Evolutionary conservation across 2,888 invertebrate species (phyloP), one percentile per base, ranked within the genome.

Genomic region (Kryphioiulus occultus): DNA sequence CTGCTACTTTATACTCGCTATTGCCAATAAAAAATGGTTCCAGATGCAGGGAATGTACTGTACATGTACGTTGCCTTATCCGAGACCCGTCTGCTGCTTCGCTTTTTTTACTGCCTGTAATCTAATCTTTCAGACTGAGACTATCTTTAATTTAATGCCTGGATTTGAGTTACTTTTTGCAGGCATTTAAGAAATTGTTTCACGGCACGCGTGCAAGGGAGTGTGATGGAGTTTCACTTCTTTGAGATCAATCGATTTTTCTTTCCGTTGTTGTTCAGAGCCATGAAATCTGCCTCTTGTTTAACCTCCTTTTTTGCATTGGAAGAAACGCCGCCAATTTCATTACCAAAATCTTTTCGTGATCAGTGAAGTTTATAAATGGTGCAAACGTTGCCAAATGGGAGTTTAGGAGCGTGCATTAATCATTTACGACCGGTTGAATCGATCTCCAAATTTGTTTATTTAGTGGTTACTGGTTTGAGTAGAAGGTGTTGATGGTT

Each of bases 141-240:
- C 68, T 68, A 68, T 78, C 30, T 78, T 78, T 78, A 78, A 78
- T 78, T 78, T 78, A 30, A 78, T 78, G 78, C 78, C 30, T 78
- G 78, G 78, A 78, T 78, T 78, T 78, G 15, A 78, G 78, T 78
- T 68, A 68, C 26, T 68, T 78, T 78, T 78, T 78, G 78, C 30
- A 15, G 78, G 78, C 78, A 78, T 78, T 78, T 78, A 78, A 78
- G 78, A 78, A 78, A 78, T 78, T 78, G 78, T 78, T 78, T 78
- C 78, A 78, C 78, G 26, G 78, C 78, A 78, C 30, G 78, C 30
- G 30, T 78, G 15, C 78, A 1, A 78, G 30, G 15, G 26, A 78
- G 26, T 30, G 78, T 78, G 78, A 78, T 78, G 78, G 78, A 12
- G 30, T 15, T 78, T 26, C 7, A 35, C 30, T 30, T 78, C 78